Conservation (phyloP, 2,888 invertebrate genomes). For the Cantharis rufa region DNA sequence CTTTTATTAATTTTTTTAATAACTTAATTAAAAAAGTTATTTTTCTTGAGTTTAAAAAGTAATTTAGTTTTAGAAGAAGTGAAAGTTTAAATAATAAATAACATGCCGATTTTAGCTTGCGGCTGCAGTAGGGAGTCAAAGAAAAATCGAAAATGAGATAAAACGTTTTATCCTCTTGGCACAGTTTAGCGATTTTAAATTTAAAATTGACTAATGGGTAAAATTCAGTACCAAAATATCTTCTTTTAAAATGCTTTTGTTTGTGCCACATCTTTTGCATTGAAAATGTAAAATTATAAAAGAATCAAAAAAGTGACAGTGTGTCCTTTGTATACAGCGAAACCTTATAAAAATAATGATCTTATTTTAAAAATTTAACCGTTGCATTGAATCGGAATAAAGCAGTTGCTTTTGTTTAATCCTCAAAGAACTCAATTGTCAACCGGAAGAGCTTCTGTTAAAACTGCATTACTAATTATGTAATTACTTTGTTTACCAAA, state of each 20-base stretch:
- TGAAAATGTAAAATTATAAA: not conserved
- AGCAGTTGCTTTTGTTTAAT: not conserved
- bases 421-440: not conserved
- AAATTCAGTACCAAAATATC: conserved; percentile 9
- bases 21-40: not conserved
- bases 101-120: conserved; percentile 5
- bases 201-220: conserved; percentile 16
- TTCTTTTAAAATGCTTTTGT: conserved; percentile 9
- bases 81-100: conserved; percentile 5
- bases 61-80: not conserved
- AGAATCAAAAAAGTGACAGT: not conserved
- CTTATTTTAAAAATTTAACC: not conserved
- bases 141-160: conserved; percentile 17
- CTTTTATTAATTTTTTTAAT: not conserved
- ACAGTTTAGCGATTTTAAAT: conserved; percentile 13
- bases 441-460: not conserved
- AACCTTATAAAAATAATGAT: not conserved
- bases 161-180: conserved; percentile 12
- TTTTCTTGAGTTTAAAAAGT: not conserved
- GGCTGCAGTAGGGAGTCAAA: conserved; percentile 2
- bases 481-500: not conserved
- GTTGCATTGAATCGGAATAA: not conserved
- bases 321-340: not conserved
- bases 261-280: not conserved
- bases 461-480: not conserved